Evolutionary conservation across 2,797 vertebrate species (phyloP).

Genomic region (Labeo calbasu): DNA sequence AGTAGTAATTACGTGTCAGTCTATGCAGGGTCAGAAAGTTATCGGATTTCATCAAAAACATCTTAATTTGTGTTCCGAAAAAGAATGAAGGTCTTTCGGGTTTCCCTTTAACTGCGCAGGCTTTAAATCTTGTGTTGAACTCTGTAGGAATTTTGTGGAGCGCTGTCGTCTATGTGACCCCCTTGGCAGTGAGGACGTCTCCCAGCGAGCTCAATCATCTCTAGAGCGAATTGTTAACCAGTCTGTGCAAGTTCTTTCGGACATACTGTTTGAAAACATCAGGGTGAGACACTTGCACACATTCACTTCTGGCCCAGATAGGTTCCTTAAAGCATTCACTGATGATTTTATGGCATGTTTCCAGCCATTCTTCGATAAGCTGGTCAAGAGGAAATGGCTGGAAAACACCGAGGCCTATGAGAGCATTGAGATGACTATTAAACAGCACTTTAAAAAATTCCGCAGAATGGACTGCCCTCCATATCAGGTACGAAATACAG

Average conservation of each 20-base stretch:
- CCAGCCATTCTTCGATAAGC: conserved; percentile 89
- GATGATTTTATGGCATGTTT: conserved; percentile 6
- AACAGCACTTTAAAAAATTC: conserved; percentile 85
- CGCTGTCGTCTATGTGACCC: conserved; percentile 85
- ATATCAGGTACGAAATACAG: conserved; percentile 82
- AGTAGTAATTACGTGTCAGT: too few relatives aligned
- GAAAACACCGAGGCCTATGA: conserved; percentile 87
- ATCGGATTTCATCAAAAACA: too few relatives aligned
- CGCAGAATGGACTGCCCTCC: conserved; percentile 86
- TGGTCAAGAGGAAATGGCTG: conserved; percentile 91
- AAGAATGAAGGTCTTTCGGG: too few relatives aligned
- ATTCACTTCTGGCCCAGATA: background rate
- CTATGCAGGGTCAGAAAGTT: too few relatives aligned
- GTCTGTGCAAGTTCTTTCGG: conserved; percentile 83
- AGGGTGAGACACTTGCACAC: conserved; percentile 78
- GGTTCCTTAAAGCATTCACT: background rate
- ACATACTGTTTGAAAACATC: conserved; percentile 87
- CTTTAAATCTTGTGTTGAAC: conserved; percentile 38
- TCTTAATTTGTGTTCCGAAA: too few relatives aligned
- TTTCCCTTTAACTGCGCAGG: background rate
- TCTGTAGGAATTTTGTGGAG: conserved; percentile 83
- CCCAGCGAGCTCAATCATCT: conserved; percentile 78
- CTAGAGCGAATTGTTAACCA: conserved; percentile 85
- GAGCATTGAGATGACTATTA: conserved; percentile 83
- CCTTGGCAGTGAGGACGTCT: conserved; percentile 80